A percentile compares a stretch with the other conserved stretches of the same genome.
Evolutionary conservation across 2,113 vertebrate species (phyloP).

Genomic region (Trichomycterus rosablanca): DNA sequence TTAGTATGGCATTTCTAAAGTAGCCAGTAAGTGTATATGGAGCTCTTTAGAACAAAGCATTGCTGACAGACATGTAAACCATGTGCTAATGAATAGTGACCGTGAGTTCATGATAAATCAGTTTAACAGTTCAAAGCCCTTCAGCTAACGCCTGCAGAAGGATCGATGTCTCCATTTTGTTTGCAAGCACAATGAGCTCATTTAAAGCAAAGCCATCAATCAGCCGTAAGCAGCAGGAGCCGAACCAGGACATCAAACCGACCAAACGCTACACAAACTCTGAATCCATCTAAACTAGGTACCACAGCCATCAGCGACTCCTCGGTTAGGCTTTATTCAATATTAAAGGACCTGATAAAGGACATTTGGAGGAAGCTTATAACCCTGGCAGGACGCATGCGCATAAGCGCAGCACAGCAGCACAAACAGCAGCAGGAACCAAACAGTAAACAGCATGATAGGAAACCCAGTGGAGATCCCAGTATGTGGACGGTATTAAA

Average conservation of each 20-base stretch:
- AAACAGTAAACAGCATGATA: too few relatives aligned
- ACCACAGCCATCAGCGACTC: background rate
- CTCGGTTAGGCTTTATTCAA: background rate
- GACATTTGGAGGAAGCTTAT: background rate
- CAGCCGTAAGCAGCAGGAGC: background rate
- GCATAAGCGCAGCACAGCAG: too few relatives aligned
- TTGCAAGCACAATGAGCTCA: conserved; percentile 20
- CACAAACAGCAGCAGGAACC: conserved; percentile 1
- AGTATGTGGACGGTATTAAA: background rate
- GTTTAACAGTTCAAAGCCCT: background rate
- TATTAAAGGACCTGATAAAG: background rate
- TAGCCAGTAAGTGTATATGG: too few relatives aligned
- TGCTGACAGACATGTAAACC: background rate
- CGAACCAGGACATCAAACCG: background rate
- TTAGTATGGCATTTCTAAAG: too few relatives aligned
- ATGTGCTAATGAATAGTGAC: background rate
- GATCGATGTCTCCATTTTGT: conserved; percentile 23
- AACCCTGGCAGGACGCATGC: background rate
- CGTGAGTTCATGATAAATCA: background rate
- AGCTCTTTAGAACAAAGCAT: too few relatives aligned
- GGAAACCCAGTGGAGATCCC: background rate
- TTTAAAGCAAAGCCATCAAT: conserved; percentile 16
- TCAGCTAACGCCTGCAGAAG: background rate
- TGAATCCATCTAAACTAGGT: background rate
- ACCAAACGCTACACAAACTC: background rate